Percentiles rank a stretch among this genome's conserved stretches.
phyloP scores from a whole-genome alignment of 2,888 invertebrate species.

The Oligia fasciuncula region DNA sequence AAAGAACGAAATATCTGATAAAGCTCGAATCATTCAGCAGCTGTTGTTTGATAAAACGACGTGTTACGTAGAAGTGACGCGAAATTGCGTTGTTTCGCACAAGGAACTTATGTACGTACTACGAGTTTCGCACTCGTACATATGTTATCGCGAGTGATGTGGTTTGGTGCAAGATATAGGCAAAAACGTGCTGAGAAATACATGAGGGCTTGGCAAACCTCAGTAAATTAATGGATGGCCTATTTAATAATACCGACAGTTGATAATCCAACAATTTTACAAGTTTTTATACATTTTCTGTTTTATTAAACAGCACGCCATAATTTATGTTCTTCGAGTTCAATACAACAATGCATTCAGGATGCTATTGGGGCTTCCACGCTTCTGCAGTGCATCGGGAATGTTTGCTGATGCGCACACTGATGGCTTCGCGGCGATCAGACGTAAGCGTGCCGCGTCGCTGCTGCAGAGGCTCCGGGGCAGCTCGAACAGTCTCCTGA shows the following conservation, averaged over 20 bases:
- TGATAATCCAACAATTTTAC: not conserved
- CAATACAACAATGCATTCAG: too few species aligned
- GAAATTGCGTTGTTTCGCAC: slow-evolving; percentile 80
- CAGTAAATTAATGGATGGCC: not conserved
- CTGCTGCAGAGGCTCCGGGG: too few species aligned
- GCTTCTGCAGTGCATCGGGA: too few species aligned
- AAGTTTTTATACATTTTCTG: not conserved
- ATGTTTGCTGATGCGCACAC: too few species aligned
- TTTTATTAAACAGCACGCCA: not conserved
- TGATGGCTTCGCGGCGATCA: too few species aligned
- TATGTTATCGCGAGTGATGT: slow-evolving; percentile 63
- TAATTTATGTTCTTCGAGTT: too few species aligned
- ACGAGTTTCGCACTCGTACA: slow-evolving; percentile 66
- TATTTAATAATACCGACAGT: not conserved
- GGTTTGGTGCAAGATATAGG: slow-evolving; percentile 57
- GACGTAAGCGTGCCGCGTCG: too few species aligned
- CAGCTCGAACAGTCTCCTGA: too few species aligned
- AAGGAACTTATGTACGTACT: slow-evolving; percentile 74
- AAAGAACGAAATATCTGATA: slow-evolving; percentile 75
- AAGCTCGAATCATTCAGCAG: slow-evolving; percentile 70
- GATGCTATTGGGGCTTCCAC: too few species aligned
- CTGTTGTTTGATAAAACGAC: slow-evolving; percentile 77
- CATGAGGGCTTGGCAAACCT: too few species aligned
- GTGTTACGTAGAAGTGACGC: slow-evolving; percentile 77
- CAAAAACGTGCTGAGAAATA: not conserved